Base-by-base conservation (phyloP, 1,140 invertebrate species). In the Drosophila pandora region DNA sequence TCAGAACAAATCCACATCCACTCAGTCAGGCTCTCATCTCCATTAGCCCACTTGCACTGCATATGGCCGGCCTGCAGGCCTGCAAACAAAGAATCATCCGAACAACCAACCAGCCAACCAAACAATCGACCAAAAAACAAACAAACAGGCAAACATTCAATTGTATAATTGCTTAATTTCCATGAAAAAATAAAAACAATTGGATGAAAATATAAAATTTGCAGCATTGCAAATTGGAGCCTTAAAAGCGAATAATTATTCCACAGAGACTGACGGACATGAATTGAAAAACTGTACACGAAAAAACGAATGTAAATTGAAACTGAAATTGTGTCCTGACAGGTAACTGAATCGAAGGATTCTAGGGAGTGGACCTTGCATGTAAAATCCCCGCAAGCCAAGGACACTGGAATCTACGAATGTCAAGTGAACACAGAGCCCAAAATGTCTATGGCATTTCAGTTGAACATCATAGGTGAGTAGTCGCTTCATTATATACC, bases 401-500 rank as follows among this genome's bases (percentile, higher is more conserved):
- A 95, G 78, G 97, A 98, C 92, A 95, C 95, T 10, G 97, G 97
- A 43, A 94, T 97, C 62, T 91, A 98, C 93, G 97, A 98, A 92
- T 98, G 97, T 91, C 97, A 98, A 93, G 96, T 98, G 79, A 97
- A 97, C 93, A 97, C 97, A 0, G 96, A 97, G 91, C 97, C 97
- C 37, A 97, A 97, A 93, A 97, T 97, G 94, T 97, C 96, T 56
- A 94, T 97, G 84, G 96, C 96, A 74, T 97, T 97, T 91, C 95
- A 94, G 78, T 94, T 98, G 61, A 96, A 96, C 93, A 96, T 97
- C 54, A 95, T 97, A 77, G 96, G 97, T 97, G 93, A 96, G 96
- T 94, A 37, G 17, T 32, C 2, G 9, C 8, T 21, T 5, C 1
- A 8, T 10, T 25, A 48, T 17, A 59, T 23, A 17, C 12, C 9